Evolutionary conservation across 2,113 vertebrate species (phyloP).

Genomic region (Microcebus griseorufus): DNA sequence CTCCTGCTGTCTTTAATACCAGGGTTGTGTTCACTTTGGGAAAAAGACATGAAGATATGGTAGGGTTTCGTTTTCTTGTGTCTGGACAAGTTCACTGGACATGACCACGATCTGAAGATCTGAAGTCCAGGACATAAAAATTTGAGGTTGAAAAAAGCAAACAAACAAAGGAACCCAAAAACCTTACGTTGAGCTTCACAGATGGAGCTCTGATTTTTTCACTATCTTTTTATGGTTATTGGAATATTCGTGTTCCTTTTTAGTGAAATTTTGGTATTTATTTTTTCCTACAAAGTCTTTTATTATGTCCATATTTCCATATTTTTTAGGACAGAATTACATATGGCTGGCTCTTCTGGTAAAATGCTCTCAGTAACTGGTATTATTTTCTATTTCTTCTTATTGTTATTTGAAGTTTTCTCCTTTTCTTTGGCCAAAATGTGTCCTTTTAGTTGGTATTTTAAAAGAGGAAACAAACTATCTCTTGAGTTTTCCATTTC

Average conservation of each 20-base stretch:
- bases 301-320: not conserved
- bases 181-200: not conserved
- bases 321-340: not conserved
- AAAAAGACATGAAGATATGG: not conserved
- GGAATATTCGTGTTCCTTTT: not conserved
- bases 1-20: not conserved
- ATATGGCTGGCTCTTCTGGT: not conserved
- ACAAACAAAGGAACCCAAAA: not conserved
- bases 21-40: not conserved
- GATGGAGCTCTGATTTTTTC: not conserved
- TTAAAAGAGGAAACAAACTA: not conserved
- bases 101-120: rapidly evolving
- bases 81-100: not conserved
- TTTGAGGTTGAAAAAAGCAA: not conserved
- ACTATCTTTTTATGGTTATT: not conserved
- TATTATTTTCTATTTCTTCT: not conserved
- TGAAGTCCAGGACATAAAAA: not conserved
- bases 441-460: not conserved
- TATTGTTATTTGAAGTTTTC: not conserved
- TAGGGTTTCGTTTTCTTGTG: not conserved
- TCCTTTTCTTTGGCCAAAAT: not conserved
- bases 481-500: not conserved
- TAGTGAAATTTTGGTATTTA: not conserved
- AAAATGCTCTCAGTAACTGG: not conserved
- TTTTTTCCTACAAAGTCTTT: not conserved